Base-by-base conservation (phyloP, 2,888 invertebrate species). In the Noctua fimbriata region DNA sequence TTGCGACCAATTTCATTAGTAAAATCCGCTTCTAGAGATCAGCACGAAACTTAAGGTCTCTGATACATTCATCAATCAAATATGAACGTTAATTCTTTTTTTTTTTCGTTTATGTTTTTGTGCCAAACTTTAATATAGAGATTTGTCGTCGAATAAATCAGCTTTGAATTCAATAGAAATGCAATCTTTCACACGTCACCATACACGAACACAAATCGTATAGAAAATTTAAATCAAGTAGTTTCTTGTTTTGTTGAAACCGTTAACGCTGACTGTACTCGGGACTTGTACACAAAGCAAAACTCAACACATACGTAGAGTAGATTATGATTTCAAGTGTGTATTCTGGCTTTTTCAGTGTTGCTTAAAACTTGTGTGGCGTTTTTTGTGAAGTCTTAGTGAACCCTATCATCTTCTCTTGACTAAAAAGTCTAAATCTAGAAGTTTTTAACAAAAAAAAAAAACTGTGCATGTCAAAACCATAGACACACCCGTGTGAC, bases 381-480 rank as follows among this genome's bases (percentile, higher is more conserved):
- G 79, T 85, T 86, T 52, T 84, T 77, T 81, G 78, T 83, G 79
- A 74, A 66, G 67, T 87, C 69, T 60, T 78, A 66, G 47, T 49
- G 32, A 75, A 66, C 32, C 12, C 44, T 52, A 49, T 58, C n/a
- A 67, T 60, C 7, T 69, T 28, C 21, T 52, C 60, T 81, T 80
- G 60, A 81, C 69, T 75, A 60, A 74, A 70, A 60, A 52, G 32
- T 41, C 1, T 55, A 52, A 76, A 76, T 63, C 63, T 76, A 47
- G n/a, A n/a, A 75, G 72, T 73, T 77, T n/a, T 4, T 12, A n/a
- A 55, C n/a, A 71, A 73, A 28, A 71, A 74, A 69, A 77, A 74
- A 28, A 71, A 36, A 83, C 73, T 89, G 90, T 91, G 93, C 93
- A 92, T 92, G 92, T 90, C 87, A 88, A 87, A 83, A 81, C 85